phyloP scores from a whole-genome alignment of 2,797 vertebrate genomes.

The Melanotaenia parkinsoni region DNA sequence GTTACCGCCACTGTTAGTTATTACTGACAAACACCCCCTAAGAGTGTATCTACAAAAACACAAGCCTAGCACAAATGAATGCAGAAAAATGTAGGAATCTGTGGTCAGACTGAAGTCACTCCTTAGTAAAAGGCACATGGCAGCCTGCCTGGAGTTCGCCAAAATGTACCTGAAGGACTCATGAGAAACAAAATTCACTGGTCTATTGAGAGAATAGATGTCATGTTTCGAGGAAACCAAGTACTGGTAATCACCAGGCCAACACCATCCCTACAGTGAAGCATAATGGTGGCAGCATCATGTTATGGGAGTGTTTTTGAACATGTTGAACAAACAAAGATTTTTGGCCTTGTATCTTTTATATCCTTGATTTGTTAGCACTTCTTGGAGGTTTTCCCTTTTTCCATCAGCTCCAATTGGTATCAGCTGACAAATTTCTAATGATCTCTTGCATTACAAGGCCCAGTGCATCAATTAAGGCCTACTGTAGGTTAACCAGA shows the following conservation, averaged over 20 bases:
- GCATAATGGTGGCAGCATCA: too few species aligned
- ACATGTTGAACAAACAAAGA: neutral
- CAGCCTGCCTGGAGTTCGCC: too few species aligned
- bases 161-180: too few species aligned
- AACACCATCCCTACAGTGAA: too few species aligned
- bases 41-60: slow-evolving; percentile 4
- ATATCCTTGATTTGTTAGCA: neutral
- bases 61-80: slow-evolving; percentile 1
- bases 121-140: too few species aligned
- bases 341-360: neutral
- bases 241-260: too few species aligned
- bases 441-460: neutral
- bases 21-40: slow-evolving; percentile 42
- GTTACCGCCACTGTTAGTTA: slow-evolving; percentile 59
- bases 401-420: neutral
- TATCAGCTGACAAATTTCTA: neutral
- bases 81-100: slow-evolving; percentile 38
- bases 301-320: too few species aligned
- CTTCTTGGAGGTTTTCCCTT: neutral
- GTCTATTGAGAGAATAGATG: too few species aligned
- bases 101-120: too few species aligned
- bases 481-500: neutral
- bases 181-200: too few species aligned
- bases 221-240: too few species aligned
- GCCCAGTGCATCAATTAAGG: neutral